A percentile compares a stretch with the other conserved stretches of the same genome.
Conservation (phyloP, 2,113 vertebrate genomes). For the Zosterops hypoxanthus region DNA sequence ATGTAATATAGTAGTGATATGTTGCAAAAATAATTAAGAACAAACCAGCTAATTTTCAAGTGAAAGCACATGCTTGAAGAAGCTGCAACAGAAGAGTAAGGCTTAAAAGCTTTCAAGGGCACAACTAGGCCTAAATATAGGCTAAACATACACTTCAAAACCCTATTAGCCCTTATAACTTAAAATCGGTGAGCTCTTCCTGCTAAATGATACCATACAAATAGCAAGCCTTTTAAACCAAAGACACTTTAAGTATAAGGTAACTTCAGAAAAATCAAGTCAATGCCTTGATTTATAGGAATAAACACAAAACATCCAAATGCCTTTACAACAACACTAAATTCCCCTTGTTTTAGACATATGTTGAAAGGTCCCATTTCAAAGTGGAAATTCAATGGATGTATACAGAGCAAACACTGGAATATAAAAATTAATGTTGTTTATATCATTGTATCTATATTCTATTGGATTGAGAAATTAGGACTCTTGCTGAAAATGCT, state of each 20-base stretch:
- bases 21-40: background rate
- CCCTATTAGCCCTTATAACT: background rate
- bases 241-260: background rate
- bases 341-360: background rate
- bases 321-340: background rate
- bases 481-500: background rate
- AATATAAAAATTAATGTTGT: background rate
- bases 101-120: background rate
- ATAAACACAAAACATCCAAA: background rate
- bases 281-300: background rate
- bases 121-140: background rate
- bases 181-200: background rate
- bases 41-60: background rate
- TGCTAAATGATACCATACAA: background rate
- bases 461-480: background rate
- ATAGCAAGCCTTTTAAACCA: background rate
- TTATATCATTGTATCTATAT: background rate
- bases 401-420: background rate
- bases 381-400: background rate
- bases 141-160: background rate
- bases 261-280: background rate
- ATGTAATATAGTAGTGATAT: background rate
- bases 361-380: background rate
- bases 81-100: background rate
- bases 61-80: background rate